A percentile compares a stretch with the other conserved stretches of the same genome.
phyloP scores from a whole-genome alignment of 2,113 vertebrate genomes.

The Gallinago media region DNA sequence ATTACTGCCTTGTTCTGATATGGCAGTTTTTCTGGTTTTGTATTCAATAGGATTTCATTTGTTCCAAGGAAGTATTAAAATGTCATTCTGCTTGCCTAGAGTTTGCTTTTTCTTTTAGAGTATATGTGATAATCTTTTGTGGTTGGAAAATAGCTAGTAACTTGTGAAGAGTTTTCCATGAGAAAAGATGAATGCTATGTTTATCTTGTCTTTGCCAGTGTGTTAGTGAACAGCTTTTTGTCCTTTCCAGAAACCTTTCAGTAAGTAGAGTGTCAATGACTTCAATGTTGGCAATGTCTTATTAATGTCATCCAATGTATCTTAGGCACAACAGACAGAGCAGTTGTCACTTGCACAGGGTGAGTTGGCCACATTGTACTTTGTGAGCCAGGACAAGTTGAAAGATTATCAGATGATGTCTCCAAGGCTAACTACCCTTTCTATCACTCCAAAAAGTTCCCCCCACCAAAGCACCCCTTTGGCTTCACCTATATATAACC shows the following conservation, averaged over 20 bases:
- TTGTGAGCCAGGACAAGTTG: not conserved
- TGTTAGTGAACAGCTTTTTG: not conserved
- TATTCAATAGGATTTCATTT: not conserved
- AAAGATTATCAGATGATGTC: not conserved
- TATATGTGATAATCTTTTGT: constrained; percentile 7
- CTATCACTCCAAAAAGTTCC: not conserved
- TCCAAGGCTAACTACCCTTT: not conserved
- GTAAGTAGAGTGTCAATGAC: constrained; percentile 27
- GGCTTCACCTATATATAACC: not conserved
- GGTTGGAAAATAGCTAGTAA: constrained; percentile 52
- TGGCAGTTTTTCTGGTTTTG: constrained; percentile 2
- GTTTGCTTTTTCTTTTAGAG: constrained; percentile 16
- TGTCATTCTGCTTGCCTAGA: not conserved
- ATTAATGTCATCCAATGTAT: not conserved
- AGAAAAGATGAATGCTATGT: constrained; percentile 38
- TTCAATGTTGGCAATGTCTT: not conserved
- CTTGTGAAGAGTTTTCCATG: constrained; percentile 57
- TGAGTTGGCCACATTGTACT: not conserved
- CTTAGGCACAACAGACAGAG: not conserved
- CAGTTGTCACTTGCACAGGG: not conserved
- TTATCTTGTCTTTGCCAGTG: constrained; percentile 34
- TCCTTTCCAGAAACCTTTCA: constrained; percentile 61
- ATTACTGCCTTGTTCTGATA: not conserved
- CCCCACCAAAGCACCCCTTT: not conserved
- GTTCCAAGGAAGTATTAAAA: constrained; percentile 18